These are phyloP conservation scores for Octodon degus DNA, from an alignment of 2,113 vertebrate genomes.

Conservation along the genomic window DNA sequence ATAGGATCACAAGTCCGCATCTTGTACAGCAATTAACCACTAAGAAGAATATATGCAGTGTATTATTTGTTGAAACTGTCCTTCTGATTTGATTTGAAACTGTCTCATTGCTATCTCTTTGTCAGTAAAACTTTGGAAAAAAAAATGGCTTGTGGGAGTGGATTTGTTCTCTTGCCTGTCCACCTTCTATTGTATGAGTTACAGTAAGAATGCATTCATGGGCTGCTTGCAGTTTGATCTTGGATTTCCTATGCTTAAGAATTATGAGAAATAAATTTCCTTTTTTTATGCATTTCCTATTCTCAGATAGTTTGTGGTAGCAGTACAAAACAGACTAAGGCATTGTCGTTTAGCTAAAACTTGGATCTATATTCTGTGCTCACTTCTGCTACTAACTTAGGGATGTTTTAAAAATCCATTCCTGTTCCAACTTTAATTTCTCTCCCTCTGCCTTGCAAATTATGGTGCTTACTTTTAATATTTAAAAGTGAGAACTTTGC, in stretches of 20 bases:
- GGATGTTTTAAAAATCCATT: neutral
- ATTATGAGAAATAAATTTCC: neutral
- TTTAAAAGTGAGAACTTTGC: neutral
- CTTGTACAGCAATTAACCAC: too few species aligned
- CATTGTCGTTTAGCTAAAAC: neutral
- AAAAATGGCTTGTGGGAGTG: neutral
- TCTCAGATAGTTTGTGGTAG: neutral
- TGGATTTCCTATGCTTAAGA: neutral
- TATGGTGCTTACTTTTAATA: slow-evolving; percentile 13
- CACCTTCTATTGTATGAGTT: neutral
- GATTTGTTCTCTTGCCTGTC: neutral
- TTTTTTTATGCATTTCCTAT: neutral
- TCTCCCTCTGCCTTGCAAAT: neutral
- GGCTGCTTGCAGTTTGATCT: neutral
- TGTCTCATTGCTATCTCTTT: too few species aligned
- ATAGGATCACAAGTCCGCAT: too few species aligned
- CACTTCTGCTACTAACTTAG: neutral
- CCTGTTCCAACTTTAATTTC: neutral
- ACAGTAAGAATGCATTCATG: neutral
- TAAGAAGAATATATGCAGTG: too few species aligned
- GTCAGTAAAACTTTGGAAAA: too few species aligned
- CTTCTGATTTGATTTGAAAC: too few species aligned
- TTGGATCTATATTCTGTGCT: neutral
- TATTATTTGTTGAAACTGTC: too few species aligned
- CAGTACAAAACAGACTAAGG: neutral